phyloP scores from a whole-genome alignment of 2,797 vertebrate species.

The Lutjanus campechanus region DNA sequence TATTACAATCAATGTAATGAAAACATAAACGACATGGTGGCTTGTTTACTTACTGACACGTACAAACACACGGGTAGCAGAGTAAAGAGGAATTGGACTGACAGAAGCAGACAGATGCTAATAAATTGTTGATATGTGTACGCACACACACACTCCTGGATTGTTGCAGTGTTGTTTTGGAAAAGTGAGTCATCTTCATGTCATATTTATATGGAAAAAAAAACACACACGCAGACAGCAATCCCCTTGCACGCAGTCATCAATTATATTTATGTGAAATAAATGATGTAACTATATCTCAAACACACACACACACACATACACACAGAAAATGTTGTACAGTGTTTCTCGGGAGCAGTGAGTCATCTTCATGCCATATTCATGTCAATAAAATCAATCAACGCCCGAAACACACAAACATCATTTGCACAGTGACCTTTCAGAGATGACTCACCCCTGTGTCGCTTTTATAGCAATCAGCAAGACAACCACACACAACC shows the following conservation, averaged over 20 bases:
- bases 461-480: slow-evolving; percentile 56
- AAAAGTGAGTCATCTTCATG: slow-evolving; percentile 55
- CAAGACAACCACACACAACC: slow-evolving; percentile 1
- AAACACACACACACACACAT: background rate
- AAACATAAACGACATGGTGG: background rate
- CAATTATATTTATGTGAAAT: slow-evolving; percentile 45
- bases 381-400: slow-evolving; percentile 71
- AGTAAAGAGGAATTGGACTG: background rate
- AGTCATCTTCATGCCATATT: slow-evolving; percentile 73
- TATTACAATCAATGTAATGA: background rate
- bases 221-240: slow-evolving; percentile 30
- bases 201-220: slow-evolving; percentile 44
- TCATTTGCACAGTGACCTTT: slow-evolving; percentile 72
- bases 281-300: slow-evolving; percentile 44
- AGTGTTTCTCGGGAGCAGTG: slow-evolving; percentile 44
- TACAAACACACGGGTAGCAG: slow-evolving; percentile 1
- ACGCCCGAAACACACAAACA: slow-evolving; percentile 50
- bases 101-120: slow-evolving; percentile 25
- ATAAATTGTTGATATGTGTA: slow-evolving; percentile 27
- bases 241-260: slow-evolving; percentile 16
- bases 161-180: slow-evolving; percentile 17
- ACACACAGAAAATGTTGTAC: background rate
- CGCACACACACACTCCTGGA: background rate
- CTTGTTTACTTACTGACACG: slow-evolving; percentile 17
- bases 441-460: slow-evolving; percentile 64